phyloP scores from a whole-genome alignment of 1,140 invertebrate genomes.

The Bombus sibiricus region DNA sequence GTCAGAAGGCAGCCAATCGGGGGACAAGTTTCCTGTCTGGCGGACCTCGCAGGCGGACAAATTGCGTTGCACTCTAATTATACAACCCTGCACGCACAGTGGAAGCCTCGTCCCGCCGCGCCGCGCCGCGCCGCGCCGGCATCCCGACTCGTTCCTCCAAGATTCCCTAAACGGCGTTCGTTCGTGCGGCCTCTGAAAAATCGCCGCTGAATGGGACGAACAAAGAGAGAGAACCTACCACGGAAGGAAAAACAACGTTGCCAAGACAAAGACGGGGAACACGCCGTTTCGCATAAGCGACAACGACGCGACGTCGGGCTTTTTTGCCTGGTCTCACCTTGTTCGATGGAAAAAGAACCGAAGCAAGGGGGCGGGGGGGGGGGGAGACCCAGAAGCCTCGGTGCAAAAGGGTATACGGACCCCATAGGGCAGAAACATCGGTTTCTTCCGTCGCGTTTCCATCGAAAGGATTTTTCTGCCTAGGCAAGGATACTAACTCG shows the following conservation, averaged over 20 bases:
- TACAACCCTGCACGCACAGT: constrained; percentile 26
- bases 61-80: constrained; percentile 53
- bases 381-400: constrained; percentile 14
- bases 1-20: neutral
- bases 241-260: constrained; percentile 9
- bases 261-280: constrained; percentile 36
- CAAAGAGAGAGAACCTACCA: neutral
- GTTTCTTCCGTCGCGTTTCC: constrained; percentile 65
- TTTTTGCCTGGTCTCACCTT: constrained; percentile 75
- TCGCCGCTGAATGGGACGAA: constrained; percentile 65
- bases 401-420: constrained; percentile 66
- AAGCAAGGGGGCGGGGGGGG: neutral
- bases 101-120: neutral
- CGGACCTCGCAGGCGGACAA: constrained; percentile 31
- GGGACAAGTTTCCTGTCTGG: neutral
- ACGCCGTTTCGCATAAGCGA: constrained; percentile 67
- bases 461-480: constrained; percentile 63
- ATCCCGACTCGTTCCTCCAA: constrained; percentile 69
- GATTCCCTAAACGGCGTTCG: constrained; percentile 80
- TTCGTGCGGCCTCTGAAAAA: constrained; percentile 73
- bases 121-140: constrained; percentile 17
- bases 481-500: constrained; percentile 40
- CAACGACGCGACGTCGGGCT: constrained; percentile 31
- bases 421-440: constrained; percentile 50
- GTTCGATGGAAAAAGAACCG: constrained; percentile 62